These are phyloP conservation scores for Phlogophora meticulosa DNA, from an alignment of 2,888 invertebrate species.

Conservation along the genomic window DNA sequence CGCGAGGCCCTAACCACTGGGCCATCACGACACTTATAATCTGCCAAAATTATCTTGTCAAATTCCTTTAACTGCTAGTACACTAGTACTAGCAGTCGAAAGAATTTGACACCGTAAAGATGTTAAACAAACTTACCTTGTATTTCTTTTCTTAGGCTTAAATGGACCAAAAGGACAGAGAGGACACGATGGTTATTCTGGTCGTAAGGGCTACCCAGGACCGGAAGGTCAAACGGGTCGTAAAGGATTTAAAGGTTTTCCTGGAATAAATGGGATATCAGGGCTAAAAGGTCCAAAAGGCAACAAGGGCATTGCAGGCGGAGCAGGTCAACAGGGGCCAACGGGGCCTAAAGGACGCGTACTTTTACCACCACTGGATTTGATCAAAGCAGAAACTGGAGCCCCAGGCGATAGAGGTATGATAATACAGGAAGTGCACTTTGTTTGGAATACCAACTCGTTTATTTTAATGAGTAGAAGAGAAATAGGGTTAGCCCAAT, in stretches of 20 bases:
- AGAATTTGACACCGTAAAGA: not conserved
- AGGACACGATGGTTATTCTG: slow-evolving; percentile 81
- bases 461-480: too few species aligned
- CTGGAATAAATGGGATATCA: slow-evolving; percentile 86
- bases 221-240: slow-evolving; percentile 78
- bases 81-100: too few species aligned
- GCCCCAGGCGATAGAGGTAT: slow-evolving; percentile 91
- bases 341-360: slow-evolving; percentile 87
- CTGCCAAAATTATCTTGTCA: not conserved
- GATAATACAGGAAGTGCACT: slow-evolving; percentile 4
- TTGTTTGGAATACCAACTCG: not conserved
- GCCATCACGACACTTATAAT: too few species aligned
- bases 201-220: slow-evolving; percentile 79
- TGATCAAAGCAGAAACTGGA: slow-evolving; percentile 87
- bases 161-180: slow-evolving; percentile 80
- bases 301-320: slow-evolving; percentile 81
- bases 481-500: too few species aligned
- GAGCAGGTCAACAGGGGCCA: slow-evolving; percentile 88
- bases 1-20: too few species aligned
- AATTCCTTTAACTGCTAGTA: too few species aligned
- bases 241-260: slow-evolving; percentile 75
- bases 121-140: not conserved
- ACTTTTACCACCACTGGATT: slow-evolving; percentile 72
- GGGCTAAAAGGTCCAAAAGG: slow-evolving; percentile 89
- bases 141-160: slow-evolving; percentile 71